Percentiles rank a stretch among this genome's conserved stretches.
phyloP scores from a whole-genome alignment of 2,113 vertebrate genomes.

The Salvator merianae region DNA sequence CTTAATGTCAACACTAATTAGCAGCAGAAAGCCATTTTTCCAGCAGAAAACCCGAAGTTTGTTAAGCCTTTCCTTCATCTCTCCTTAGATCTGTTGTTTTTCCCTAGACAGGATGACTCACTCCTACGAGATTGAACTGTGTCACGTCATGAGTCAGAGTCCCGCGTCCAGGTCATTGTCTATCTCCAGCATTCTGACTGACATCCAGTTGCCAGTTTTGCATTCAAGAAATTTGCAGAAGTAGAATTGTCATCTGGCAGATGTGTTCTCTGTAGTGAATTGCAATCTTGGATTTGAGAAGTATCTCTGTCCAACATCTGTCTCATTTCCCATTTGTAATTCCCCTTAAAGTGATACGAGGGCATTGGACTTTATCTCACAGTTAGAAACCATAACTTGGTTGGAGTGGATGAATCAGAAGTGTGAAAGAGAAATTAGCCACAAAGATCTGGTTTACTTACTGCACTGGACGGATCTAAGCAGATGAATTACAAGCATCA shows the following conservation, averaged over 20 bases:
- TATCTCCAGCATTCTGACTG: slow-evolving; percentile 41
- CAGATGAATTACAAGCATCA: neutral
- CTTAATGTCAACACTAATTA: slow-evolving; percentile 43
- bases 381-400: slow-evolving; percentile 9
- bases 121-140: slow-evolving; percentile 57
- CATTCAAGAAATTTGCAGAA: slow-evolving; percentile 10
- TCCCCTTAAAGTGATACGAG: slow-evolving; percentile 21
- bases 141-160: slow-evolving; percentile 61
- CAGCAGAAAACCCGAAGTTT: slow-evolving; percentile 25
- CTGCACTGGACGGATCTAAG: neutral
- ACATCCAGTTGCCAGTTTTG: slow-evolving; percentile 46
- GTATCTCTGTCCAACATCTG: neutral
- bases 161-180: slow-evolving; percentile 46
- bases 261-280: slow-evolving; percentile 15
- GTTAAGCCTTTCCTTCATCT: slow-evolving; percentile 57
- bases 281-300: neutral
- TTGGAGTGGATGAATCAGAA: neutral
- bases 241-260: slow-evolving; percentile 42
- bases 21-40: slow-evolving; percentile 35
- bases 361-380: fast-evolving
- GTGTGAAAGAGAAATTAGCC: slow-evolving; percentile 12
- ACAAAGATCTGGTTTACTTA: slow-evolving; percentile 25
- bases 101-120: slow-evolving; percentile 56
- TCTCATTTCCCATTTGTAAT: slow-evolving; percentile 11
- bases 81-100: slow-evolving; percentile 38